phyloP scores from a whole-genome alignment of 2,113 vertebrate genomes.

The Equus przewalskii region DNA sequence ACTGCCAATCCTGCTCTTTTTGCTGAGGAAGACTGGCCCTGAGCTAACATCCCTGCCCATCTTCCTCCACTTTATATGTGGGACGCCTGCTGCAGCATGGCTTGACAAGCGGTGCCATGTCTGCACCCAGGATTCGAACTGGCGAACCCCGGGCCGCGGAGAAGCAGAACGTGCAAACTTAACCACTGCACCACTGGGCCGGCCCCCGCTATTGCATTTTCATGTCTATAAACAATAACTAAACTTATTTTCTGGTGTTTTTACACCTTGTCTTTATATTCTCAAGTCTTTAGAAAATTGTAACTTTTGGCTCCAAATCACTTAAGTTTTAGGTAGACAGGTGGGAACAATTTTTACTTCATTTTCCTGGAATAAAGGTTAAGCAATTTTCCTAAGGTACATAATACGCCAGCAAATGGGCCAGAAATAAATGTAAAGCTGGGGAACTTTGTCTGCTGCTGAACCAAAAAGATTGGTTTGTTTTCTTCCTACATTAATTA shows the following conservation, averaged over 20 bases:
- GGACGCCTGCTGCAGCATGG: too few species aligned
- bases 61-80: too few species aligned
- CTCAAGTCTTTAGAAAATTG: not conserved
- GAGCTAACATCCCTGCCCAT: too few species aligned
- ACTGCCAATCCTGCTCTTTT: too few species aligned
- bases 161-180: too few species aligned
- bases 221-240: not conserved
- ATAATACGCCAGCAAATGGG: not conserved
- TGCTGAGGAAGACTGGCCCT: too few species aligned
- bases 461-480: not conserved
- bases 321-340: not conserved
- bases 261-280: not conserved
- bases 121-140: too few species aligned
- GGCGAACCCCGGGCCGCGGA: too few species aligned
- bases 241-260: conserved; percentile 2
- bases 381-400: conserved; percentile 66
- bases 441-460: not conserved
- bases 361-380: conserved; percentile 63
- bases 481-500: conserved; percentile 58
- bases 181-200: too few species aligned
- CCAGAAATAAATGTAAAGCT: not conserved
- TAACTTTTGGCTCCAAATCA: conserved; percentile 50
- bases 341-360: conserved; percentile 55
- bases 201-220: not conserved
- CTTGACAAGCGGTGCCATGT: too few species aligned